phyloP scores from a whole-genome alignment of 1,140 invertebrate genomes.

The Odontomachus brunneus region DNA sequence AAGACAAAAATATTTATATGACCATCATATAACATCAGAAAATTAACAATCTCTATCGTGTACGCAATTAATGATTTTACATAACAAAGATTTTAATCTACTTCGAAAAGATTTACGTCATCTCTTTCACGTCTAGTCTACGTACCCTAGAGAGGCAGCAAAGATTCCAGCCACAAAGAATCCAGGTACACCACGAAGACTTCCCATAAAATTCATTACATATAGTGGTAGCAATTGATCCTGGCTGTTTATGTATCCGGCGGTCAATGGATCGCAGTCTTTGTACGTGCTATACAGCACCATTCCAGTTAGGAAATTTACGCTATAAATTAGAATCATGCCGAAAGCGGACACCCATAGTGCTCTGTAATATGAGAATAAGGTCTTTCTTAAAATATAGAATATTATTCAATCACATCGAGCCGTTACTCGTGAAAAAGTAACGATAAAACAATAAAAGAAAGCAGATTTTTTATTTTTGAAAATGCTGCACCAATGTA shows the following conservation, averaged over 20 bases:
- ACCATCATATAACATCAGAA: too few relatives aligned
- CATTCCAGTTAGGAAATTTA: conserved; percentile 94
- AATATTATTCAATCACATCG: neutral
- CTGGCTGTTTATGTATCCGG: conserved; percentile 86
- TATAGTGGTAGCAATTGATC: conserved; percentile 94
- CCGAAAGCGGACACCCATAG: conserved; percentile 89
- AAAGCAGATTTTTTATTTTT: too few relatives aligned
- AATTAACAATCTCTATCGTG: too few relatives aligned
- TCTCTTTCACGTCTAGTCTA: conserved; percentile 11
- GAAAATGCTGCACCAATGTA: too few relatives aligned
- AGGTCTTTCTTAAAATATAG: neutral
- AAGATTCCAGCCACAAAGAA: conserved; percentile 95
- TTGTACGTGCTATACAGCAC: conserved; percentile 93
- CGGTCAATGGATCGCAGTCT: conserved; percentile 91
- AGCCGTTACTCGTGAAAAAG: neutral
- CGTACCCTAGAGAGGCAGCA: conserved; percentile 89
- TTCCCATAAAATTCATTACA: conserved; percentile 92
- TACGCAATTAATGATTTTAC: too few relatives aligned
- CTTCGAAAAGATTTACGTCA: neutral
- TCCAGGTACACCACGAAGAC: conserved; percentile 91
- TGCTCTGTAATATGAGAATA: conserved; percentile 84
- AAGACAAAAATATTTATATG: too few relatives aligned
- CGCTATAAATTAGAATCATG: conserved; percentile 88
- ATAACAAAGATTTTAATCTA: neutral
- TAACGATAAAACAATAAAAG: neutral